These are phyloP conservation scores for Megalops atlanticus DNA, from an alignment of 2,113 vertebrate species.

Conservation along the genomic window DNA sequence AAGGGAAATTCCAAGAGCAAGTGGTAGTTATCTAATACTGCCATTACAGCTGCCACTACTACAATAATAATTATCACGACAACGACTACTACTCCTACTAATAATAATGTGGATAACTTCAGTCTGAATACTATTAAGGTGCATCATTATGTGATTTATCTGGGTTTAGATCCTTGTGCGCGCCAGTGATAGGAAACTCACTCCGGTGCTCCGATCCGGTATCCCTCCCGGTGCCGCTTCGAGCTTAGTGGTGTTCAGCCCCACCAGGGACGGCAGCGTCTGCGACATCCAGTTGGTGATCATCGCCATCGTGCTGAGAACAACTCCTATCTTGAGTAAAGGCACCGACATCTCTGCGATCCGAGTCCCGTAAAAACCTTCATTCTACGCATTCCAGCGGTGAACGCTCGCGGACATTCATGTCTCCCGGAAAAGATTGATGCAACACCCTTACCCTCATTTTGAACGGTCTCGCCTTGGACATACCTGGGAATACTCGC, in stretches of 20 bases:
- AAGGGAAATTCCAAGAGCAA: too few relatives aligned
- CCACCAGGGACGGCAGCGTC: conserved; percentile 82
- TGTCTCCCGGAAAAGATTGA: conserved; percentile 52
- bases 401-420: conserved; percentile 60
- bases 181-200: conserved; percentile 62
- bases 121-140: background rate
- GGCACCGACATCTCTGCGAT: conserved; percentile 84
- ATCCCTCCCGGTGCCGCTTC: conserved; percentile 77
- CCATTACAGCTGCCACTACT: too few relatives aligned
- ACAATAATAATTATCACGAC: background rate
- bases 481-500: conserved; percentile 38
- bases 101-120: background rate
- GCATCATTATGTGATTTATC: too few relatives aligned
- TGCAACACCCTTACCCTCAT: conserved; percentile 40
- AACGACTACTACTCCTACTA: background rate
- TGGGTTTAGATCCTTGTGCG: background rate
- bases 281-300: conserved; percentile 92
- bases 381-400: conserved; percentile 69
- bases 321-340: conserved; percentile 85
- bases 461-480: conserved; percentile 25
- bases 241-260: conserved; percentile 81
- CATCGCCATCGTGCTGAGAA: conserved; percentile 89
- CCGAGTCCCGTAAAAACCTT: conserved; percentile 62
- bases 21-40: too few relatives aligned
- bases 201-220: conserved; percentile 81